Conservation (phyloP, 2,797 vertebrate species). For the Acanthis flammea region DNA sequence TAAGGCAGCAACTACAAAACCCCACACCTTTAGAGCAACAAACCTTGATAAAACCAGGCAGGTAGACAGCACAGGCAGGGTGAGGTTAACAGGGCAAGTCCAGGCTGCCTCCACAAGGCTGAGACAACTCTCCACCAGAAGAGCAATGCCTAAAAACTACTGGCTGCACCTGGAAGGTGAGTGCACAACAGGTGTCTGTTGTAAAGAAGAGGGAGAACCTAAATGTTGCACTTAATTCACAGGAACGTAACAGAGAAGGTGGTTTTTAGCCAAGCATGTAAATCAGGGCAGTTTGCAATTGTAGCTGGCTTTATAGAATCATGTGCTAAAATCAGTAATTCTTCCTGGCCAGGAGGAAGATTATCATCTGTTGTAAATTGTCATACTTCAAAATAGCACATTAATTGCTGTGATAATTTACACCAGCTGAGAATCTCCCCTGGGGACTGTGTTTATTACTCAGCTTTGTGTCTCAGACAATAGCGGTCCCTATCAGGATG, state of each 20-base stretch:
- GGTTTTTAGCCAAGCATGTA: background rate
- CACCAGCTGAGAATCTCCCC: conserved; percentile 39
- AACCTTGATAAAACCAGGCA: rapidly evolving
- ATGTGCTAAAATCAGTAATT: background rate
- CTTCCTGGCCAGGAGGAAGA: conserved; percentile 50
- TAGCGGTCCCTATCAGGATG: background rate
- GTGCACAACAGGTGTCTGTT: background rate
- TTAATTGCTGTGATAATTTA: conserved; percentile 63
- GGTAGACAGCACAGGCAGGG: rapidly evolving
- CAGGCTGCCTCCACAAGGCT: rapidly evolving
- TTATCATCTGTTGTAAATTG: conserved; percentile 54
- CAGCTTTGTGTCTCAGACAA: conserved; percentile 48
- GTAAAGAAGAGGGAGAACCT: background rate
- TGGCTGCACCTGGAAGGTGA: background rate
- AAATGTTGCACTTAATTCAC: background rate
- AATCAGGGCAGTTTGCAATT: background rate
- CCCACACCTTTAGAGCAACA: rapidly evolving
- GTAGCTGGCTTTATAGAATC: background rate
- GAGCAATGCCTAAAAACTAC: background rate
- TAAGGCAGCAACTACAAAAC: background rate
- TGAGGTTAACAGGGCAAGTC: rapidly evolving
- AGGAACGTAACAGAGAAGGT: background rate
- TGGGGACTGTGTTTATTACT: conserved; percentile 13
- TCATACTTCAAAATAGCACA: conserved; percentile 47
- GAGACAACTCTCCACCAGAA: rapidly evolving